Evolutionary conservation across 1,140 invertebrate species (phyloP).

Genomic region (Acromyrmex echinatior): DNA sequence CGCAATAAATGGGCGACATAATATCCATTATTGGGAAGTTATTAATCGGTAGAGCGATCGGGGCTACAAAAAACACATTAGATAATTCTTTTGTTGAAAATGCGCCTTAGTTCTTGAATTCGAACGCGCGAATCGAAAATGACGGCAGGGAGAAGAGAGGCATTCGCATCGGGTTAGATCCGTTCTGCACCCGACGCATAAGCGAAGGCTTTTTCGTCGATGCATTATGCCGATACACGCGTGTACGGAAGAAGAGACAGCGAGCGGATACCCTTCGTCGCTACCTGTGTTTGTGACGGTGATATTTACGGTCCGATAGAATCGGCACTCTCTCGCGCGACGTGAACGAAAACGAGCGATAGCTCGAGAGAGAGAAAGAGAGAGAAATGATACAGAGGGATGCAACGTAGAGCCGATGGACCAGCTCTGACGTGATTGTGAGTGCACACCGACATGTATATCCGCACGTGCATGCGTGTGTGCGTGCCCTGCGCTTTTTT

Average conservation of each 20-base stretch:
- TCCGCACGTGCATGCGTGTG: slow-evolving; percentile 67
- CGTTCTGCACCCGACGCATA: slow-evolving; percentile 30
- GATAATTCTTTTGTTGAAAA: slow-evolving; percentile 8
- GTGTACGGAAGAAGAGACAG: slow-evolving; percentile 27
- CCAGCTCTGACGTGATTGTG: slow-evolving; percentile 74
- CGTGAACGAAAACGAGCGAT: slow-evolving; percentile 79
- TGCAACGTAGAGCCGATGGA: slow-evolving; percentile 68
- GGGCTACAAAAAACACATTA: neutral
- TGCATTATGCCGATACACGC: slow-evolving; percentile 38
- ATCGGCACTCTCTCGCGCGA: slow-evolving; percentile 81
- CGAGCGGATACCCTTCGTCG: slow-evolving; percentile 40
- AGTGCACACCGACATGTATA: slow-evolving; percentile 54
- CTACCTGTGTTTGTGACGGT: slow-evolving; percentile 79
- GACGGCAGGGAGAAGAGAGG: neutral
- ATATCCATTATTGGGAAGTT: slow-evolving; percentile 45
- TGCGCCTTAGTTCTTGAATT: neutral
- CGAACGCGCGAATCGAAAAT: neutral
- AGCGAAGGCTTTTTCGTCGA: slow-evolving; percentile 22
- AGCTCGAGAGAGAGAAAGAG: slow-evolving; percentile 40
- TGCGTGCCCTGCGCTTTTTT: slow-evolving; percentile 82
- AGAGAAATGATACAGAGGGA: slow-evolving; percentile 22
- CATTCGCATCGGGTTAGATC: slow-evolving; percentile 23
- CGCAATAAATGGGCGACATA: slow-evolving; percentile 43
- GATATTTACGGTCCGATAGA: slow-evolving; percentile 86
- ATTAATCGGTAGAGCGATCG: slow-evolving; percentile 25